Base-by-base conservation (phyloP, 2,797 vertebrate genomes). In the Cirrhinus mrigala region DNA sequence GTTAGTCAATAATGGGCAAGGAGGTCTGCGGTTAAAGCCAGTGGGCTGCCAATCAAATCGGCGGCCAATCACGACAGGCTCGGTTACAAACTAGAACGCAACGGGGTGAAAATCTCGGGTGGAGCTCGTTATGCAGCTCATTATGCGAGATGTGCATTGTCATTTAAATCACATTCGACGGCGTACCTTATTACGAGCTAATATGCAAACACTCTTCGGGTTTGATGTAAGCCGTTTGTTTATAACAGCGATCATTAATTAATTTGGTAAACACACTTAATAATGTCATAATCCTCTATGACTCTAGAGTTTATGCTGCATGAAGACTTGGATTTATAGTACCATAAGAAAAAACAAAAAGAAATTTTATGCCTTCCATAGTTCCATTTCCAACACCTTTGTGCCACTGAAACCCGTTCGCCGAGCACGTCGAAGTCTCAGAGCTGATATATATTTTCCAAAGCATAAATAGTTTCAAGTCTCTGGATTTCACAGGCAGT, bases 401-500 rank as follows among this genome's bases (percentile, higher is more conserved):
- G 82, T 24, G 62, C 60, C 22, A 27, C 0, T 83, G 82, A 83
- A 83, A 83, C 62, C 24, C 2, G 3, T 18, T 83, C 27, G 11
- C 68, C 2, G 44, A 50, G 44, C 10, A 3, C 2, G 48, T 20
- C 37, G 1, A 54, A 46, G 50, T 82, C 79, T 75, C 54, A 78
- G 79, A 64, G 79, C 60, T 74, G 68, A 75, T 86, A 80, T 84
- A 77, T 79, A 81, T 68, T 64, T 80, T 85, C 52, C 60, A 62
- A 62, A 40, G 50, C 37, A 78, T 80, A 84, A 87, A 92, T 94
- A 87, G 87, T 90, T 91, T 90, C 89, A 91, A 93, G 92, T 90
- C 89, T 92, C 92, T 90, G 88, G 92, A 93, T 94, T 92, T 95
- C 92, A 90, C 93, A 94, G 92, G 90, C 91, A 89, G 91, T 87